Conservation (phyloP, 2,888 invertebrate species). For the Tiliacea citrago region DNA sequence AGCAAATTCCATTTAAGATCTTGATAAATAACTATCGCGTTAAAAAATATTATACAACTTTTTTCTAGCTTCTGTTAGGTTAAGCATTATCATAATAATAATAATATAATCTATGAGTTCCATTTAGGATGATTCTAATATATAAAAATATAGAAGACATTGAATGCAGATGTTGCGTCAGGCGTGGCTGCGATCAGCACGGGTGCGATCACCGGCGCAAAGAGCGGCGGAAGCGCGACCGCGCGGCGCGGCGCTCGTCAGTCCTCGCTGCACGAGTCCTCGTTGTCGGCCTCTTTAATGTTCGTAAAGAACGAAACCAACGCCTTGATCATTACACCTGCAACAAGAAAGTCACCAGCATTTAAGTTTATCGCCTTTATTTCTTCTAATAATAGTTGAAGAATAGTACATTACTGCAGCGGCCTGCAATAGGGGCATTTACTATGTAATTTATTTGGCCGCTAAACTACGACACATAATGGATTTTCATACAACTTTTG, state of each 20-base stretch:
- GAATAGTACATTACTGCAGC: no score
- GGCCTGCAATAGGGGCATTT: no score
- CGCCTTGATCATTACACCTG: conserved; percentile 93
- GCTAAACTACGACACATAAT: no score
- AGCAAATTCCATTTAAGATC: conserved; percentile 71
- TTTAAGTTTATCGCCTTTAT: neutral
- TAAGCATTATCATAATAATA: conserved; percentile 78
- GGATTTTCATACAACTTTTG: no score
- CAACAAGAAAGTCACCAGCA: conserved; percentile 18
- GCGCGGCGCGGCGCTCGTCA: conserved; percentile 78
- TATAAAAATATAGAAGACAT: conserved; percentile 81
- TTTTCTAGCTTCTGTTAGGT: conserved; percentile 78
- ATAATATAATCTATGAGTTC: conserved; percentile 79
- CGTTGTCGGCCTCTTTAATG: conserved; percentile 92
- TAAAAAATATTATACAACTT: conserved; percentile 84
- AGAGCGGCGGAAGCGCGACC: conserved; percentile 69
- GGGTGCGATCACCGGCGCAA: conserved; percentile 64
- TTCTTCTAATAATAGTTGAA: neutral
- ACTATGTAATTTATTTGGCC: no score
- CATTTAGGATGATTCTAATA: conserved; percentile 79
- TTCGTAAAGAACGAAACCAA: conserved; percentile 94
- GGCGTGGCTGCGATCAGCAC: conserved; percentile 56
- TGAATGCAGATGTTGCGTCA: conserved; percentile 68
- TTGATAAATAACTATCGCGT: conserved; percentile 80
- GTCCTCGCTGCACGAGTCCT: conserved; percentile 89